Conservation (phyloP, 1,140 invertebrate species). For the Archivesica marissinica region DNA sequence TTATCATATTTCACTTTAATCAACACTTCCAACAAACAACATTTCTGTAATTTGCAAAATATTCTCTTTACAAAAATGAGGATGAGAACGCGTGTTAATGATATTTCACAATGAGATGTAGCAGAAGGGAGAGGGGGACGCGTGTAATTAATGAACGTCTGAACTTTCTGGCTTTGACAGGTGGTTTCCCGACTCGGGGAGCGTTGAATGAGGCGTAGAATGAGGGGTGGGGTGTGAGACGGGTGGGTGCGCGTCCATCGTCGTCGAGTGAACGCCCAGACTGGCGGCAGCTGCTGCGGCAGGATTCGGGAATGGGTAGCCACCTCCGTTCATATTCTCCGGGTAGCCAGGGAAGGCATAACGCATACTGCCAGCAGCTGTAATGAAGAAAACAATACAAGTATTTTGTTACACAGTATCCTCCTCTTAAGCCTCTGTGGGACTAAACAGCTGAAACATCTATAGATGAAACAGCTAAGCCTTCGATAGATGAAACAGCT, state of each 20-base stretch:
- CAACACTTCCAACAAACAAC: neutral
- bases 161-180: slow-evolving; percentile 82
- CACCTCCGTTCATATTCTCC: slow-evolving; percentile 83
- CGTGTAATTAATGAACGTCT: slow-evolving; percentile 80
- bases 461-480: too few relatives aligned
- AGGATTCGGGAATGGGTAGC: slow-evolving; percentile 73
- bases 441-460: too few relatives aligned
- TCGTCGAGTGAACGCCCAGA: slow-evolving; percentile 83
- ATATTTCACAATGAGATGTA: neutral
- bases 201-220: slow-evolving; percentile 79
- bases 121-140: neutral
- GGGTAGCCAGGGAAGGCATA: slow-evolving; percentile 72
- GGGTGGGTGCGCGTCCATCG: slow-evolving; percentile 78
- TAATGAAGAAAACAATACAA: slow-evolving; percentile 28
- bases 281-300: slow-evolving; percentile 73
- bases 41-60: neutral
- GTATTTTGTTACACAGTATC: too few relatives aligned
- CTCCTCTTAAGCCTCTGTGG: too few relatives aligned
- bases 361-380: slow-evolving; percentile 68
- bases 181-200: slow-evolving; percentile 81
- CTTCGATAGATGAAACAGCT: too few relatives aligned
- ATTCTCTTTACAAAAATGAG: slow-evolving; percentile 20
- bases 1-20: neutral
- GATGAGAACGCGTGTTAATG: slow-evolving; percentile 1
- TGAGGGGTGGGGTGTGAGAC: slow-evolving; percentile 76